Evolutionary conservation across 2,888 invertebrate species (phyloP).

Genomic region (Lasius platythorax): DNA sequence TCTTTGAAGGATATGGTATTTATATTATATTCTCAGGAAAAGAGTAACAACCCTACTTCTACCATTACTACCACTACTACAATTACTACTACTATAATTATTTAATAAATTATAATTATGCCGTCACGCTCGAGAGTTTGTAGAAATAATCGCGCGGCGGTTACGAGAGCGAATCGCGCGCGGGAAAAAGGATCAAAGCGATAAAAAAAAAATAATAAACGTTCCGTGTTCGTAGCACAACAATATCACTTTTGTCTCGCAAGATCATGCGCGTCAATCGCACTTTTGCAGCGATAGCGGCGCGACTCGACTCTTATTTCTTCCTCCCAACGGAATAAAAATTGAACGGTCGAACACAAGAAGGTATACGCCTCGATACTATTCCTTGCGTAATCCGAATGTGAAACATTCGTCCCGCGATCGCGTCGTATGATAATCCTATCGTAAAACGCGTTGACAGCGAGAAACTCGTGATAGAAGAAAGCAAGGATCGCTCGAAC

Average conservation of each 20-base stretch:
- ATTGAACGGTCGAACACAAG: conserved; percentile 5
- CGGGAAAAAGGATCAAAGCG: conserved; percentile 40
- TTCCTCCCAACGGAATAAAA: conserved; percentile 20
- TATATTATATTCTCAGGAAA: background rate
- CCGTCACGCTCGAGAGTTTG: conserved; percentile 28
- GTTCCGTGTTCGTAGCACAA: conserved; percentile 18
- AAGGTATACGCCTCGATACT: conserved; percentile 21
- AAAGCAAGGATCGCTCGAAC: background rate
- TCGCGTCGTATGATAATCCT: conserved; percentile 34
- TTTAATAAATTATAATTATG: conserved; percentile 50
- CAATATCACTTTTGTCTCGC: conserved; percentile 50
- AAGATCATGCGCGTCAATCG: conserved; percentile 44
- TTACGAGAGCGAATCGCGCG: conserved; percentile 41
- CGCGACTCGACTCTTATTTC: conserved; percentile 29
- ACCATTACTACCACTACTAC: background rate
- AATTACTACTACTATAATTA: conserved; percentile 27
- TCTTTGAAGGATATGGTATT: background rate
- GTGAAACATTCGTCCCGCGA: conserved; percentile 45
- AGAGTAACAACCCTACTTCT: background rate
- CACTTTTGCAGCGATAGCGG: conserved; percentile 24
- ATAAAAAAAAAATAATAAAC: conserved; percentile 56
- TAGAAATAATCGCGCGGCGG: conserved; percentile 27
- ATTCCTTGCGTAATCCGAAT: conserved; percentile 43
- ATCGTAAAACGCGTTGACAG: conserved; percentile 45
- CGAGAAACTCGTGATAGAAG: background rate